phyloP scores from a whole-genome alignment of 2,888 invertebrate species.

The Dicycla oo region DNA sequence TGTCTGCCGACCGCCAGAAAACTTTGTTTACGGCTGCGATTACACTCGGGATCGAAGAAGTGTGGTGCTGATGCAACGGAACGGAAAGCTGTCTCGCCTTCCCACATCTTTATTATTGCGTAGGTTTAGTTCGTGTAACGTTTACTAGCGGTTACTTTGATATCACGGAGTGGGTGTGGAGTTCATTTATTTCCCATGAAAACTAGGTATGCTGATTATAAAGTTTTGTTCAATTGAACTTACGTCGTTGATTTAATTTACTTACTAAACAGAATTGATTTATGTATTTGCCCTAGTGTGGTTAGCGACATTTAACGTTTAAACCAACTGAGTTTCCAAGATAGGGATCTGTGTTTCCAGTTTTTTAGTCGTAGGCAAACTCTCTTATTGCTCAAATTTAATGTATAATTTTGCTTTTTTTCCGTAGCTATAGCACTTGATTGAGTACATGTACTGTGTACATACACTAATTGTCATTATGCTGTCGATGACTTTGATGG shows the following conservation, averaged over 20 bases:
- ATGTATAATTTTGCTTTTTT: too few relatives aligned
- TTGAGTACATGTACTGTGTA: too few relatives aligned
- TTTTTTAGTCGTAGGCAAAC: too few relatives aligned
- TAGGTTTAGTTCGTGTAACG: constrained; percentile 40
- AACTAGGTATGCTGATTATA: constrained; percentile 17
- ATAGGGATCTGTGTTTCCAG: too few relatives aligned
- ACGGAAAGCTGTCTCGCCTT: constrained; percentile 56
- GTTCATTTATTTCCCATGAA: constrained; percentile 30
- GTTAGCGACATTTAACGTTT: background rate
- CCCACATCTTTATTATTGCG: constrained; percentile 59
- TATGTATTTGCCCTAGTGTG: background rate
- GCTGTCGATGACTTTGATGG: constrained; percentile 36
- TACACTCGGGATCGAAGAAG: constrained; percentile 61
- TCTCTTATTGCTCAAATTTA: too few relatives aligned
- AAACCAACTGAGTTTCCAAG: too few relatives aligned
- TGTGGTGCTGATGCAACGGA: constrained; percentile 63
- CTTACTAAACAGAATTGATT: background rate
- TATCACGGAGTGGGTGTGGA: constrained; percentile 31
- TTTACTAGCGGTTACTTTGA: constrained; percentile 41
- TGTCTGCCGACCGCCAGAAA: constrained; percentile 70
- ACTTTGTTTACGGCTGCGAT: constrained; percentile 66
- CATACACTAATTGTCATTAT: constrained; percentile 5
- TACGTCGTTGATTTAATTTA: background rate
- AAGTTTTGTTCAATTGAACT: constrained; percentile 3
- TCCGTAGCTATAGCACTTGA: too few relatives aligned